These are phyloP conservation scores for Globia sparganii DNA, from an alignment of 2,888 invertebrate genomes.

Conservation along the genomic window DNA sequence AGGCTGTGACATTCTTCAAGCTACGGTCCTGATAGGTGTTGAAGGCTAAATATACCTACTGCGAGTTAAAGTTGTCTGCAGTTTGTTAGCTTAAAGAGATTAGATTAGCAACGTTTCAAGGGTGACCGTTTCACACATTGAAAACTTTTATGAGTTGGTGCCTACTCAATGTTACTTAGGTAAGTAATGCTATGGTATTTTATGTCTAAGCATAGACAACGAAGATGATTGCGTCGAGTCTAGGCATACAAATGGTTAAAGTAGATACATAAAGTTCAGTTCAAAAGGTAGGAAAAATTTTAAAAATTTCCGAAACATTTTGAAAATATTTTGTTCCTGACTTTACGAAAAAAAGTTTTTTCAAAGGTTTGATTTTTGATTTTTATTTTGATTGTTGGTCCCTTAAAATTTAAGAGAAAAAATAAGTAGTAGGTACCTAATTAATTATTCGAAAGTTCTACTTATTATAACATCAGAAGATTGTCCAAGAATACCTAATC, in stretches of 20 bases:
- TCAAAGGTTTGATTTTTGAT: too few species aligned
- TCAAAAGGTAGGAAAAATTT: neutral
- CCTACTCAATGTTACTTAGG: neutral
- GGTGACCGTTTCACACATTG: conserved; percentile 41
- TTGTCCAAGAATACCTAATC: conserved; percentile 8
- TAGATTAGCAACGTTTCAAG: conserved; percentile 57
- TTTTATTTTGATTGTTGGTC: too few species aligned
- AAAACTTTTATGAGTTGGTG: conserved; percentile 33
- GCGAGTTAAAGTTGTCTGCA: conserved; percentile 52
- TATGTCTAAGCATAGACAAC: neutral
- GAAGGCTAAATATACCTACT: conserved; percentile 50
- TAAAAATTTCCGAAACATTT: neutral
- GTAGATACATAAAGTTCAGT: neutral
- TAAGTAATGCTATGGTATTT: neutral
- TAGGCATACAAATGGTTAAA: too few species aligned
- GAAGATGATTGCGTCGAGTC: neutral
- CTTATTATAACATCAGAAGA: neutral
- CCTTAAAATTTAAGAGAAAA: neutral
- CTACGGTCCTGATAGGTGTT: conserved; percentile 15
- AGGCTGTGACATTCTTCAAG: conserved; percentile 24
- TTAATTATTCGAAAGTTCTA: neutral
- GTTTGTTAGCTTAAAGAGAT: conserved; percentile 51
- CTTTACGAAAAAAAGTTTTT: neutral
- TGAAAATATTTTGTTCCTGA: neutral
- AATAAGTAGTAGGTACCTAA: too few species aligned